Evolutionary conservation across 2,113 vertebrate species (phyloP).

Genomic region (Chionomys nivalis): DNA sequence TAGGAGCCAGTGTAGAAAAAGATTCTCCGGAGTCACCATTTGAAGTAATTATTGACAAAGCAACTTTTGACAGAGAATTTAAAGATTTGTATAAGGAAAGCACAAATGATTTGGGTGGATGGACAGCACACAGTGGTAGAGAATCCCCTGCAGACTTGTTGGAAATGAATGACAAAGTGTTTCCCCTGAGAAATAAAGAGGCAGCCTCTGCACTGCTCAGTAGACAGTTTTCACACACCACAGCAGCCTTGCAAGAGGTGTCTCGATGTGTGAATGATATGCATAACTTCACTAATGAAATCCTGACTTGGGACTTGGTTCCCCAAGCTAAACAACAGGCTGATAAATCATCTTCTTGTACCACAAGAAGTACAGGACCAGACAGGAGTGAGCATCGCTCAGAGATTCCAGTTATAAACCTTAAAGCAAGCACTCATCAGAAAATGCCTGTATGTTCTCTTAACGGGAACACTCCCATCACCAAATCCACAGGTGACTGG

Average conservation of each 20-base stretch:
- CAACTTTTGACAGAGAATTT: slow-evolving; percentile 87
- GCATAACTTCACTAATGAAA: slow-evolving; percentile 82
- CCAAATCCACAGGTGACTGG: neutral
- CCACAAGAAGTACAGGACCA: slow-evolving; percentile 21
- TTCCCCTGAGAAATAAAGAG: slow-evolving; percentile 73
- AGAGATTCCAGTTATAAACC: slow-evolving; percentile 71
- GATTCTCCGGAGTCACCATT: slow-evolving; percentile 94
- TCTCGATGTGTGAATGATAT: slow-evolving; percentile 83
- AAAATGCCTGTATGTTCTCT: slow-evolving; percentile 66
- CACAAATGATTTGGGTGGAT: slow-evolving; percentile 86
- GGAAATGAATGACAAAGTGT: slow-evolving; percentile 69
- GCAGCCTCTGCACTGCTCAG: slow-evolving; percentile 78
- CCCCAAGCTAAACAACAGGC: slow-evolving; percentile 69
- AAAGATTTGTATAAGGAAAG: slow-evolving; percentile 84
- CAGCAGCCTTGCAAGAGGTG: slow-evolving; percentile 80
- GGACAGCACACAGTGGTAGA: slow-evolving; percentile 75
- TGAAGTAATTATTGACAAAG: slow-evolving; percentile 89
- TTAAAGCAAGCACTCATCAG: slow-evolving; percentile 63
- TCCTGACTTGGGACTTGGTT: slow-evolving; percentile 82
- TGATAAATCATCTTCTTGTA: slow-evolving; percentile 24
- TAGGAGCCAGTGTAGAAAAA: slow-evolving; percentile 77
- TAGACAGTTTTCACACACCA: slow-evolving; percentile 86
- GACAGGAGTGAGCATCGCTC: slow-evolving; percentile 43
- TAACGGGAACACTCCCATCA: neutral
- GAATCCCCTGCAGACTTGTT: slow-evolving; percentile 78